These are phyloP conservation scores for Pelvicachromis taeniatus DNA, from an alignment of 2,113 vertebrate species.

Conservation along the genomic window DNA sequence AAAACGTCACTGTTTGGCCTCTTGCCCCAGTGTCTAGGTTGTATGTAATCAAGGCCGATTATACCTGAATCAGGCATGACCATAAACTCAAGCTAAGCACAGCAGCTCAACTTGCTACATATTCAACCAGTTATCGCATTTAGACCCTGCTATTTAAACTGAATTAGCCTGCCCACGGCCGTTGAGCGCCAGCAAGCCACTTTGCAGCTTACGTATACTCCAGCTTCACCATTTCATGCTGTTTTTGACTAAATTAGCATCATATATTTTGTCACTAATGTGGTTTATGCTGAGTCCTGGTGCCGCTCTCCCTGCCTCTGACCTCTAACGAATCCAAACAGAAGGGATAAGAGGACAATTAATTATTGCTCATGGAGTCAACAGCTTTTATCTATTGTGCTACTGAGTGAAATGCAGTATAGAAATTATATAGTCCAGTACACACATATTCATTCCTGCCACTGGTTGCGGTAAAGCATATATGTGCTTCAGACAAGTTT, in stretches of 20 bases:
- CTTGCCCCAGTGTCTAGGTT: neutral
- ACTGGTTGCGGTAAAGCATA: no score
- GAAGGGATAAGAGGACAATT: neutral
- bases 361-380: neutral
- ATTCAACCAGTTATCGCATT: neutral
- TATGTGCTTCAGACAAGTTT: no score
- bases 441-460: neutral
- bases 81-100: neutral
- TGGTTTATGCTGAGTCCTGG: no score
- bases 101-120: neutral
- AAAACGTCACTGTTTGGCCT: neutral
- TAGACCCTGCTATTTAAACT: neutral
- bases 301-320: neutral
- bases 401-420: neutral
- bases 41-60: neutral
- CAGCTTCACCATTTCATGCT: neutral
- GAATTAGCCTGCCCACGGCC: neutral
- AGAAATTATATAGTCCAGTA: neutral
- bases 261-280: neutral
- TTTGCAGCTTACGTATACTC: neutral
- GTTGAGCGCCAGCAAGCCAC: fast-evolving
- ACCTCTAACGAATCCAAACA: neutral
- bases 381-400: neutral
- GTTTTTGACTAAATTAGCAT: neutral
- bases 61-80: neutral